A percentile compares a stretch with the other conserved stretches of the same genome.
These are phyloP conservation scores for Ethmia dodecea DNA, from an alignment of 2,888 invertebrate genomes.

Conservation along the genomic window DNA sequence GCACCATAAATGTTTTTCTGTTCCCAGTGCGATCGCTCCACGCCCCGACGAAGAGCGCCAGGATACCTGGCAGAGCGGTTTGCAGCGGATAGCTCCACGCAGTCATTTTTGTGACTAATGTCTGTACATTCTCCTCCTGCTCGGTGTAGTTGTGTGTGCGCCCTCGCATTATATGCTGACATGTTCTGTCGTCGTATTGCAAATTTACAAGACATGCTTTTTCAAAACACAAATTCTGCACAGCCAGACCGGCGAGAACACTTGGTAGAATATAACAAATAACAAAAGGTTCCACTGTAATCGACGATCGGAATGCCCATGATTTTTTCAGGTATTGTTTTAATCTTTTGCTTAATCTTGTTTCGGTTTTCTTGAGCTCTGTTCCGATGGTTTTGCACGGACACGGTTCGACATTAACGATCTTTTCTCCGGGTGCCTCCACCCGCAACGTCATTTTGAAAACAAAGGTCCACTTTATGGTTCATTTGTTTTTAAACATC, in stretches of 20 bases:
- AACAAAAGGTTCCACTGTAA: constrained; percentile 83
- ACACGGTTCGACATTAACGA: constrained; percentile 56
- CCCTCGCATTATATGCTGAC: constrained; percentile 68
- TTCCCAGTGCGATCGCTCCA: constrained; percentile 81
- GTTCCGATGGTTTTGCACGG: constrained; percentile 49
- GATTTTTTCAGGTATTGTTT: constrained; percentile 57
- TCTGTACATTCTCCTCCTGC: constrained; percentile 66
- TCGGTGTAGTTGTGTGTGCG: constrained; percentile 55
- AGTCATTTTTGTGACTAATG: constrained; percentile 75
- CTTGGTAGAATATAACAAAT: constrained; percentile 82
- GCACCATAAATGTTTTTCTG: constrained; percentile 77
- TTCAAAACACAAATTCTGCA: constrained; percentile 75
- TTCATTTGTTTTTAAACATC: constrained; percentile 50
- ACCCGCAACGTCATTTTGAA: constrained; percentile 71
- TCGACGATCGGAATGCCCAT: constrained; percentile 59
- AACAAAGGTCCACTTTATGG: constrained; percentile 40
- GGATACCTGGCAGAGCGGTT: constrained; percentile 74
- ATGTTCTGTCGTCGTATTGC: constrained; percentile 71
- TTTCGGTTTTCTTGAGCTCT: constrained; percentile 49
- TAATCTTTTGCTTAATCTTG: constrained; percentile 49
- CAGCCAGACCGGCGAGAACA: constrained; percentile 80
- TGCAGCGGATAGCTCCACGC: constrained; percentile 78
- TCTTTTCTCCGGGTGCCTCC: constrained; percentile 66
- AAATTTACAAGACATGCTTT: constrained; percentile 78
- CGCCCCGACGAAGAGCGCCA: constrained; percentile 78